Evolutionary conservation across 2,888 invertebrate species (phyloP).

Genomic region (Hirtodrosophila duncani): DNA sequence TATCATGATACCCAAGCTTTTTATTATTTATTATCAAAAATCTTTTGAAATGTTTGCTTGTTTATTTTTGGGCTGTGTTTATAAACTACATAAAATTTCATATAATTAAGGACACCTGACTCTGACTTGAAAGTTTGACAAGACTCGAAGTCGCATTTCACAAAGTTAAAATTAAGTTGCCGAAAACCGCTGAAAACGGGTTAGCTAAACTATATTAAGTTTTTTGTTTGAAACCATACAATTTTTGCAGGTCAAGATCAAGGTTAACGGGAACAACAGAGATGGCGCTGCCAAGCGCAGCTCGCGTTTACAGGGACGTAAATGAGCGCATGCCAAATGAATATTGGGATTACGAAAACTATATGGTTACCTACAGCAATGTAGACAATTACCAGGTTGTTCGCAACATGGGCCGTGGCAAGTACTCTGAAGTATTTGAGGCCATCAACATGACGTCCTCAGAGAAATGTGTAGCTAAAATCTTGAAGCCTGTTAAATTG

Average conservation of each 20-base stretch:
- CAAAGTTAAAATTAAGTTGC: slow-evolving; percentile 26
- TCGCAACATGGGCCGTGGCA: slow-evolving; percentile 98
- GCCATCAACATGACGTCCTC: slow-evolving; percentile 98
- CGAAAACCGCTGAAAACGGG: slow-evolving; percentile 40
- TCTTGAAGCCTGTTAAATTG: slow-evolving; percentile 99
- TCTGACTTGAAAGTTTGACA: too few relatives aligned
- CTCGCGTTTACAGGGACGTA: slow-evolving; percentile 98
- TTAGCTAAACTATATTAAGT: slow-evolving; percentile 42
- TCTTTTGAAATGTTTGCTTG: too few relatives aligned
- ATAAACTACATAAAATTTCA: too few relatives aligned
- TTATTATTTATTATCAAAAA: too few relatives aligned
- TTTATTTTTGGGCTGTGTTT: too few relatives aligned
- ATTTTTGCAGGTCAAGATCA: slow-evolving; percentile 15
- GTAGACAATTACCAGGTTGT: slow-evolving; percentile 99
- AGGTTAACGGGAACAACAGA: slow-evolving; percentile 19
- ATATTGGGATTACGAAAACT: slow-evolving; percentile 99
- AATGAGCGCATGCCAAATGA: slow-evolving; percentile 98
- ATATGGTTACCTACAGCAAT: slow-evolving; percentile 99
- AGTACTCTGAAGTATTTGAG: slow-evolving; percentile 99
- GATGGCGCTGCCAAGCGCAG: slow-evolving; percentile 96
- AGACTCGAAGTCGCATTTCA: slow-evolving; percentile 22
- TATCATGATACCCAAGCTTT: too few relatives aligned
- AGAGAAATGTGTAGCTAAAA: slow-evolving; percentile 99
- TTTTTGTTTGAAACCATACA: slow-evolving; percentile 45
- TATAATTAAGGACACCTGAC: too few relatives aligned